Evolutionary conservation across 2,113 vertebrate genomes (phyloP), one percentile per base, ranked within the genome.

Genomic region (Calonectris borealis): DNA sequence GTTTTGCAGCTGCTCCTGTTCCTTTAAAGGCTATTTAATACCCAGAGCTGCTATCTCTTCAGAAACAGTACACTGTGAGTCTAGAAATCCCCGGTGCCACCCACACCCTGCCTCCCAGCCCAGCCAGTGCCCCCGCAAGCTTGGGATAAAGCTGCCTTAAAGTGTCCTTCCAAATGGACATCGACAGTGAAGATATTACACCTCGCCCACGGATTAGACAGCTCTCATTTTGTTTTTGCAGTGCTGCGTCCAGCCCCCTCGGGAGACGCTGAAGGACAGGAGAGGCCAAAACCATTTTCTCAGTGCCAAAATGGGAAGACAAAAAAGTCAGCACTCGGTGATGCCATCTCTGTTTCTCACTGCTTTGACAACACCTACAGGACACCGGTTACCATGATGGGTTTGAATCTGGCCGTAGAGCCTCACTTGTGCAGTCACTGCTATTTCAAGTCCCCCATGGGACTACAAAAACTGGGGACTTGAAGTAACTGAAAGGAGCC

Each of bases 371-470:
- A 36, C 20, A 7, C 27, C 29, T 25, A 29, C 0, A 1, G 65
- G 38, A 36, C 21, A 20, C 12, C 0, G 0, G 19, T 10, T 68
- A 48, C 16, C 17, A 34, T 0, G 0, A 6, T 1, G 27, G n/a
- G 27, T 36, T 72, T 60, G 58, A 31, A 16, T 36, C 36, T 19
- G 46, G 24, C 29, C 3, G 0, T 11, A 9, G 20, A 20, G 4
- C 3, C 11, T 24, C 77, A 34, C 25, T n/a, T 62, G 9, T 31
- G 66, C 55, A 61, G 44, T 9, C 17, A 3, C 6, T 26, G 32
- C 25, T 76, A 2, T 13, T 54, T 32, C 66, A 20, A 12, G 24
- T 4, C 8, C 9, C 7, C 8, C 21, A 2, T 1, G 22, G 51
- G 16, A 62, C 6, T 49, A 24, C n/a, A 62, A 70, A 52, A 90